Percentiles rank a stretch among this genome's conserved stretches.
phyloP scores from a whole-genome alignment of 2,797 vertebrate species.

The Rhadinocentrus ornatus region DNA sequence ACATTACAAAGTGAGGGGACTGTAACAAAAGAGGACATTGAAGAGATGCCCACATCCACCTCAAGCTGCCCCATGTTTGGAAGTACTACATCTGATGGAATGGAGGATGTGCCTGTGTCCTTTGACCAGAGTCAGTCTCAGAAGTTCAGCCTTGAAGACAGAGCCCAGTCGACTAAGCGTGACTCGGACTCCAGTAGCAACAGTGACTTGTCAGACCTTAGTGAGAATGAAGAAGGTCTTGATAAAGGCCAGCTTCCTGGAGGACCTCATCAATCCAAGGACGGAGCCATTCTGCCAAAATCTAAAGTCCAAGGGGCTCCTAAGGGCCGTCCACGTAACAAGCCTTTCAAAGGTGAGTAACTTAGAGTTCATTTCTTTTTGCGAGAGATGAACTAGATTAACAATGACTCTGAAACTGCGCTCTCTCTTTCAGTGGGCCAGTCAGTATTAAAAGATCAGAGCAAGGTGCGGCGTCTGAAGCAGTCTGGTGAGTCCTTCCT shows the following conservation, averaged over 20 bases:
- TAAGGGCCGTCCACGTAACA: constrained; percentile 93
- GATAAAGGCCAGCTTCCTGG: constrained; percentile 87
- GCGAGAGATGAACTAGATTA: not conserved
- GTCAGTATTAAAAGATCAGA: constrained; percentile 97
- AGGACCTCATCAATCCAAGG: constrained; percentile 79
- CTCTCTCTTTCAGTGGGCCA: constrained; percentile 88
- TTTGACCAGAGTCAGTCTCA: constrained; percentile 91
- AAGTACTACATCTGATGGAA: constrained; percentile 63
- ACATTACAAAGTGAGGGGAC: constrained; percentile 82
- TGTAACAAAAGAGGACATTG: constrained; percentile 83
- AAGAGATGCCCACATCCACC: constrained; percentile 84
- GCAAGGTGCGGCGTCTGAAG: constrained; percentile 96
- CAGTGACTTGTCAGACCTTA: constrained; percentile 97
- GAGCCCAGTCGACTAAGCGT: constrained; percentile 89
- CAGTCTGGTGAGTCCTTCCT: constrained; percentile 98
- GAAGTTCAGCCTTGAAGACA: constrained; percentile 93
- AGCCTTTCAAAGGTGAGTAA: constrained; percentile 92
- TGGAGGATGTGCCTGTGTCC: constrained; percentile 82
- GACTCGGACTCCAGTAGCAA: constrained; percentile 97
- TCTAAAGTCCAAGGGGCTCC: constrained; percentile 86
- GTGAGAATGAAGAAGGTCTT: constrained; percentile 92
- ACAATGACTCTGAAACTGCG: constrained; percentile 9
- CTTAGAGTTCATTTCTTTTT: no score
- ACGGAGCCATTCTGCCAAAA: constrained; percentile 87
- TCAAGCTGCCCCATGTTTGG: constrained; percentile 77